Percentiles rank a stretch among this genome's conserved stretches.
phyloP scores from a whole-genome alignment of 2,797 vertebrate genomes.

The Lepus townsendii region DNA sequence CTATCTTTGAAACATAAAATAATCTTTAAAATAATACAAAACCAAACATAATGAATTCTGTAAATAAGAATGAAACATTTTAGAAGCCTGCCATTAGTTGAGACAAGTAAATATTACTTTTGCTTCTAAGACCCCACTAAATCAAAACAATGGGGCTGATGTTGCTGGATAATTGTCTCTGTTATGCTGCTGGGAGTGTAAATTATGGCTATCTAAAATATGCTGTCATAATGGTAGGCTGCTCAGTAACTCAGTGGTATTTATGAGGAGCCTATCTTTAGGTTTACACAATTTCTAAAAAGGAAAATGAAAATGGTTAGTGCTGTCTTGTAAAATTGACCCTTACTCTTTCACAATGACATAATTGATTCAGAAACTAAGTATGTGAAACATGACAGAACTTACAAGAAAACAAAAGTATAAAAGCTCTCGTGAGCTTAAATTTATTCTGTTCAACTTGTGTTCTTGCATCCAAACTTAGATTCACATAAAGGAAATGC shows the following conservation, averaged over 20 bases:
- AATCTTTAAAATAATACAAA: conserved; percentile 75
- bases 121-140: conserved; percentile 80
- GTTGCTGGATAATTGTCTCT: conserved; percentile 85
- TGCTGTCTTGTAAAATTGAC: not conserved
- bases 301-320: conserved; percentile 50
- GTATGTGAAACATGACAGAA: not conserved
- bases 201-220: conserved; percentile 88
- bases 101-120: conserved; percentile 84
- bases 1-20: conserved; percentile 72
- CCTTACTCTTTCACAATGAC: not conserved
- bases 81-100: conserved; percentile 72
- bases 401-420: not conserved
- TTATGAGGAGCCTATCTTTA: conserved; percentile 80
- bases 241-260: conserved; percentile 79
- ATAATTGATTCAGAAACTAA: conserved; percentile 55
- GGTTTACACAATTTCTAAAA: conserved; percentile 69
- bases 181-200: conserved; percentile 82
- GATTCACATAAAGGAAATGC: not conserved
- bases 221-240: conserved; percentile 83
- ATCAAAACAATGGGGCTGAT: conserved; percentile 85
- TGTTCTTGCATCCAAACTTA: not conserved
- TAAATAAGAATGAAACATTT: conserved; percentile 72
- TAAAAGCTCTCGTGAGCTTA: not conserved
- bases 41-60: conserved; percentile 74
- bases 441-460: not conserved